Evolutionary conservation across 2,888 invertebrate species (phyloP).

Genomic region (Hydroisotoma schaefferi): DNA sequence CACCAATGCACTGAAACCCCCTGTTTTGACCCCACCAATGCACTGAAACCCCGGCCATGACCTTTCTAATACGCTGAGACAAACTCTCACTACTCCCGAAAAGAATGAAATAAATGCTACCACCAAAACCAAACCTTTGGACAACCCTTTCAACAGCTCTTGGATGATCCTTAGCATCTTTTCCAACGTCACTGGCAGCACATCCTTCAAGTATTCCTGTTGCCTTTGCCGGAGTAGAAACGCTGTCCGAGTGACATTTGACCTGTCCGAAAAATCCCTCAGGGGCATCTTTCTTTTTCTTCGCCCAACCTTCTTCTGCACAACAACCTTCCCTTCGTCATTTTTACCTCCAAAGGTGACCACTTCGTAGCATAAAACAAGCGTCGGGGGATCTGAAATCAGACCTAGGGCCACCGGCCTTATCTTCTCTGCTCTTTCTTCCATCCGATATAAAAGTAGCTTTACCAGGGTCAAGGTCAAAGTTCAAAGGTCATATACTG

Average conservation of each 20-base stretch:
- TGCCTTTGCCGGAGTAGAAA: slow-evolving; percentile 53
- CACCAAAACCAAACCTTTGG: no score
- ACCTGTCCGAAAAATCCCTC: slow-evolving; percentile 53
- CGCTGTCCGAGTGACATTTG: slow-evolving; percentile 51
- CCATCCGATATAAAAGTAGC: no score
- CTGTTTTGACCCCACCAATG: no score
- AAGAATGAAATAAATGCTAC: no score
- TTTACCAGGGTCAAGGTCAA: no score
- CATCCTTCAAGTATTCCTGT: slow-evolving; percentile 50
- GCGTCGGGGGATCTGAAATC: slow-evolving; percentile 43
- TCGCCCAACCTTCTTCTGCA: slow-evolving; percentile 43
- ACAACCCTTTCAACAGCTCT: slow-evolving; percentile 52
- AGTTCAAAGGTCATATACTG: no score
- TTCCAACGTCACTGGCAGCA: slow-evolving; percentile 53
- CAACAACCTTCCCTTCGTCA: neutral
- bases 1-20: no score
- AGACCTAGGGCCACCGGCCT: slow-evolving; percentile 36
- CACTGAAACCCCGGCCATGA: no score
- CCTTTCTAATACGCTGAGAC: no score
- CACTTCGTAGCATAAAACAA: slow-evolving; percentile 37
- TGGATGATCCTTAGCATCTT: slow-evolving; percentile 55
- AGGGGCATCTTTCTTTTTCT: slow-evolving; percentile 55
- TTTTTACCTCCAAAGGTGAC: neutral
- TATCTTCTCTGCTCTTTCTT: slow-evolving; percentile 1
- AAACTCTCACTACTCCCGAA: no score